Evolutionary conservation across 2,113 vertebrate genomes (phyloP), one percentile per base, ranked within the genome.

Genomic region (Xiphorhynchus elegans): DNA sequence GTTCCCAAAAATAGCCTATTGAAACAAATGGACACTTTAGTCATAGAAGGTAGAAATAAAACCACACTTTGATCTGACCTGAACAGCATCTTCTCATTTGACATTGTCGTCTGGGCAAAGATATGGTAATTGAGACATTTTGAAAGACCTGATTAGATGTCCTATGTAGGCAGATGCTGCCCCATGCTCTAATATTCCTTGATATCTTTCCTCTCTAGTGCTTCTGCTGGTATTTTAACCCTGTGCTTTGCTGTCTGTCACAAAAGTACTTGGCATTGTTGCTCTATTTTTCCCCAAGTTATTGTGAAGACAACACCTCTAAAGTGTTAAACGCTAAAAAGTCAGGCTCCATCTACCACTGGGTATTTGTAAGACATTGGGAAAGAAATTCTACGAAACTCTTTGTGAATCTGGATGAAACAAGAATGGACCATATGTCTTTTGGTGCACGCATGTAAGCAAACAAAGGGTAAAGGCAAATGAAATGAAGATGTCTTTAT

Each of bases 401-500:
- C 26, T 17, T 40, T 50, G 29, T 69, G n/a, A 50, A 59, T 63
- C 50, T 59, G 8, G 11, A 33, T 56, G 33, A 72, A 56, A 37
- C 16, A 62, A 47, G 50, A 40, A 8, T 5, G 1, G 6, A 52
- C 33, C 17, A 11, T 26, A 12, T 8, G 6, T 40, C 11, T 87
- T 84, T 79, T 35, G 37, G 3, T 59, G 13, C 0, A 0, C 59
- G 16, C 7, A 13, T 33, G 16, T 37, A 42, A 47, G 42, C 26
- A 62, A 79, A 40, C 5, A 72, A 68, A 79, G 20, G 13, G 24
- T 68, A 70, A 69, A 47, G 4, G 7, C 7, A 13, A 9, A 28
- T 37, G 13, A 66, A 84, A 82, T 64, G 25, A 47, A 17, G 9
- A 64, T 20, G 11, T 68, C 29, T 46, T 52, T 39, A 15, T 90